Percentiles rank a stretch among this genome's conserved stretches.
Conservation (phyloP, 1,140 invertebrate species). For the Conus ventricosus region DNA sequence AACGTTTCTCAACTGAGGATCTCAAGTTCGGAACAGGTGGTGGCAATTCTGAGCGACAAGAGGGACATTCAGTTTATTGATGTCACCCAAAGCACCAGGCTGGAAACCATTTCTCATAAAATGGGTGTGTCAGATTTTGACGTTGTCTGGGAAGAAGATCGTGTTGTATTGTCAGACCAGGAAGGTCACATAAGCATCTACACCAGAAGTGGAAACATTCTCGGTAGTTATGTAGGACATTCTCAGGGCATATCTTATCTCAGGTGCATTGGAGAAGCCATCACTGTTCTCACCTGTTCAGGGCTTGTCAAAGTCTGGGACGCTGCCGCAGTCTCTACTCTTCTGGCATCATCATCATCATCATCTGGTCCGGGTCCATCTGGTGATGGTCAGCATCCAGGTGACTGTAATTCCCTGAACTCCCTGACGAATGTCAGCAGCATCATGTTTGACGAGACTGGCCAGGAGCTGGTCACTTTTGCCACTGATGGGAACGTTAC, state of each 20-base stretch:
- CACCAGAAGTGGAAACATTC: constrained; percentile 25
- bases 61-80: constrained; percentile 10
- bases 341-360: not conserved
- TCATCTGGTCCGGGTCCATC: not conserved
- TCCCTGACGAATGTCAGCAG: constrained; percentile 33
- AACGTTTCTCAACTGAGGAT: not conserved
- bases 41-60: not conserved
- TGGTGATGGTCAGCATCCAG: not conserved
- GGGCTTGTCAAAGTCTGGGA: constrained; percentile 32
- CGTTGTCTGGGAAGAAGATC: constrained; percentile 50
- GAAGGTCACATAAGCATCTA: constrained; percentile 52
- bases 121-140: constrained; percentile 19
- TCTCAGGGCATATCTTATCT: constrained; percentile 23
- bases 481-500: constrained; percentile 38
- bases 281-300: constrained; percentile 11
- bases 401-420: not conserved
- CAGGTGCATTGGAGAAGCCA: not conserved
- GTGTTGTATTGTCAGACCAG: constrained; percentile 49
- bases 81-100: not conserved
- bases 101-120: not conserved
- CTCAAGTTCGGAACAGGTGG: constrained; percentile 1
- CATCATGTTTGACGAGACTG: constrained; percentile 39
- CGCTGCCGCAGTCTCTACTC: not conserved
- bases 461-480: constrained; percentile 48
- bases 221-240: not conserved